Evolutionary conservation across 1,140 invertebrate genomes (phyloP).

Genomic region (Drepana arcuata): DNA sequence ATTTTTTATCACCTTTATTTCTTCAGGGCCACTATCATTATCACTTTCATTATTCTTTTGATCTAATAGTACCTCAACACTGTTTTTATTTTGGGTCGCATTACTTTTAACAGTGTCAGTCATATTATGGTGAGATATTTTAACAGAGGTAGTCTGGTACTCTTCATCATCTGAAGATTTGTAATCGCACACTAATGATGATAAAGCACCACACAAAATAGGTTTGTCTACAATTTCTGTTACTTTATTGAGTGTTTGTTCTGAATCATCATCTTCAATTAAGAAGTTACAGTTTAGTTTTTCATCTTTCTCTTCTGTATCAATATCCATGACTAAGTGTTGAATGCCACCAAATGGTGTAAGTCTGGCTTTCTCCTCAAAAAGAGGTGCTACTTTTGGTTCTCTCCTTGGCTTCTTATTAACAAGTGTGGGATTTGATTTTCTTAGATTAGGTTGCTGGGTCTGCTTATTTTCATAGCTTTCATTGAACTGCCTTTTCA

Average conservation of each 20-base stretch:
- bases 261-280: constrained; percentile 50
- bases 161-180: constrained; percentile 65
- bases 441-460: too few species aligned
- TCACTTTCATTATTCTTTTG: constrained; percentile 4
- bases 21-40: constrained; percentile 62
- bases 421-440: too few species aligned
- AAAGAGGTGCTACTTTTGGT: constrained; percentile 9
- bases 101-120: too few species aligned
- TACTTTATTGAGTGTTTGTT: constrained; percentile 7
- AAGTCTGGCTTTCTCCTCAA: constrained; percentile 23
- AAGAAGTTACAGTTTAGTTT: constrained; percentile 9
- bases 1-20: constrained; percentile 47
- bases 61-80: too few species aligned
- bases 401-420: too few species aligned
- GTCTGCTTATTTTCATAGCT: too few species aligned
- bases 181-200: constrained; percentile 71
- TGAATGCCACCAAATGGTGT: constrained; percentile 49
- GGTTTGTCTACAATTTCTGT: constrained; percentile 15
- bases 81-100: too few species aligned
- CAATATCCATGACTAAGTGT: constrained; percentile 24
- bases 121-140: neutral
- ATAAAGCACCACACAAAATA: constrained; percentile 67
- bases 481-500: too few species aligned
- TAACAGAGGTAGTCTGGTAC: neutral
- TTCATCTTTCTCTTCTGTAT: constrained; percentile 18